Percentiles rank a stretch among this genome's conserved stretches.
phyloP scores from a whole-genome alignment of 1,140 invertebrate genomes.

The Ectropis grisescens region DNA sequence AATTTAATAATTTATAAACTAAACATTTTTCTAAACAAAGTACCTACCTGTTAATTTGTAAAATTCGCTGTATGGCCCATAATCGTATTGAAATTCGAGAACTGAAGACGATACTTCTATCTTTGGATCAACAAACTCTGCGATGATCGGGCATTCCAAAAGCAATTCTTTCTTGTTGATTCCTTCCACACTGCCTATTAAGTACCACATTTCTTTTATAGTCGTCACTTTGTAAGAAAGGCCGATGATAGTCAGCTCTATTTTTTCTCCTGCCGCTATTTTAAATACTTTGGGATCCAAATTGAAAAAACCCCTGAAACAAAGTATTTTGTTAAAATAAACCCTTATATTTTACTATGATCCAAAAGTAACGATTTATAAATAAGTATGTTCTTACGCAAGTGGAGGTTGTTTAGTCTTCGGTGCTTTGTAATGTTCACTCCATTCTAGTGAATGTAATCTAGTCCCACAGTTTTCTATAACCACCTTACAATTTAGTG shows the following conservation, averaged over 20 bases:
- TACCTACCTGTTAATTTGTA: conserved; percentile 59
- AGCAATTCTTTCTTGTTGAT: conserved; percentile 59
- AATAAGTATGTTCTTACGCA: neutral
- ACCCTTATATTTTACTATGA: too few relatives aligned
- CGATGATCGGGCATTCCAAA: conserved; percentile 41
- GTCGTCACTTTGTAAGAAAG: conserved; percentile 38
- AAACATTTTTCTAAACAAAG: too few relatives aligned
- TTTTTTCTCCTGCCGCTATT: conserved; percentile 47
- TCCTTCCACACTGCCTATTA: conserved; percentile 52
- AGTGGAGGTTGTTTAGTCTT: conserved; percentile 34
- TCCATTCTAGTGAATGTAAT: conserved; percentile 50
- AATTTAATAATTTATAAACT: too few relatives aligned
- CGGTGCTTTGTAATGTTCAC: conserved; percentile 47
- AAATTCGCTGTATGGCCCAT: conserved; percentile 52
- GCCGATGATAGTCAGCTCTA: conserved; percentile 41
- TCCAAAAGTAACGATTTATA: conserved; percentile 1
- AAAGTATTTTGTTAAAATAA: neutral
- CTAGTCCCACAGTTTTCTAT: conserved; percentile 54
- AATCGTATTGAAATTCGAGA: conserved; percentile 50
- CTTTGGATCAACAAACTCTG: conserved; percentile 59
- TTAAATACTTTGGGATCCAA: conserved; percentile 48
- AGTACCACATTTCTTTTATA: conserved; percentile 55
- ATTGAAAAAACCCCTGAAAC: conserved; percentile 42
- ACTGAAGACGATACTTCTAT: conserved; percentile 39
- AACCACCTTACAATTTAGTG: conserved; percentile 38